Evolutionary conservation across 2,113 vertebrate species (phyloP), one percentile per base, ranked within the genome.

Genomic region (Pomatostomus ruficeps): DNA sequence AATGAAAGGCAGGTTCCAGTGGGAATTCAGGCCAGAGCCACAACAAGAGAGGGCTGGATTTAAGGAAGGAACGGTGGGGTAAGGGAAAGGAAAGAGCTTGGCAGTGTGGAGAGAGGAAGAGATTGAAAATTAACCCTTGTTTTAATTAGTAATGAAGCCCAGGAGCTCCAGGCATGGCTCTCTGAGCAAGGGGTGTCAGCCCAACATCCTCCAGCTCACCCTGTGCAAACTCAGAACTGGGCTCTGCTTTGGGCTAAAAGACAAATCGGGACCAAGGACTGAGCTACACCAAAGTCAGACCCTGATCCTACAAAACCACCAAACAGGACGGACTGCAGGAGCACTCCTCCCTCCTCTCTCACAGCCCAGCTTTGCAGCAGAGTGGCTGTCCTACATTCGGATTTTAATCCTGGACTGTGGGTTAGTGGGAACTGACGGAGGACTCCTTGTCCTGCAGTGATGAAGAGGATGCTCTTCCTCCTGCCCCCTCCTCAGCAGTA

Each of bases 321-420:
- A 31, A 43, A 15, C 17, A 42, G 28, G 18, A 19, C 26, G 67
- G 25, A 24, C 21, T 42, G 18, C 49, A 85, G 45, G 54, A 72
- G 16, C 21, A 9, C 21, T 71, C 25, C 49, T 35, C 52, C 42
- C 46, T 70, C 29, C 12, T 2, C 7, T 67, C 43, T 15, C 18
- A n/a, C 76, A 92, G 46, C 24, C 72, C 86, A 70, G 46, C 38
- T 80, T 62, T 63, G 24, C 31, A 59, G 46, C 0, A n/a, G 0
- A 21, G 12, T 35, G 18, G 14, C 14, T 52, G n/a, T 12, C 33
- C 8, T 1, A 14, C 2, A 2, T 6, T 31, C 14, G 7, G 23
- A 33, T 46, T 94, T 91, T 43, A 80, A n/a, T 33, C 43, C 51
- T 40, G 49, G 76, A 14, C 28, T 10, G 3, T 16, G 48, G 21